phyloP scores from a whole-genome alignment of 2,113 vertebrate genomes.

The Melozone crissalis region DNA sequence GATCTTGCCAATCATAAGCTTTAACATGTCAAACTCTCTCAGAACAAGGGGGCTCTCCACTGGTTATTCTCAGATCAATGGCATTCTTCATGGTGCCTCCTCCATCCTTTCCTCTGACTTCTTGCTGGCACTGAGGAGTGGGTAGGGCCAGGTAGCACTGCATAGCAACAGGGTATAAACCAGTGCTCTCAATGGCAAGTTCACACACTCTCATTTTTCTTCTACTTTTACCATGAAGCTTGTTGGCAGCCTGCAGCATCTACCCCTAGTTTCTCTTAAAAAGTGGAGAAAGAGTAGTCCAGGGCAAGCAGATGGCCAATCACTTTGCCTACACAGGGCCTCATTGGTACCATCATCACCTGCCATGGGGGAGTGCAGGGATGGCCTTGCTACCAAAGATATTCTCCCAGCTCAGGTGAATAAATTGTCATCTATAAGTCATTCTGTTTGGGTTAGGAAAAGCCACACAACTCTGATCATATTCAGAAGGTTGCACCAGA shows the following conservation, averaged over 20 bases:
- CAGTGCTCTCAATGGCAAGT: neutral
- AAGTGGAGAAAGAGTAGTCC: neutral
- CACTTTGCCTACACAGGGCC: neutral
- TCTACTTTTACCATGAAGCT: neutral
- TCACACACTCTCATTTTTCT: neutral
- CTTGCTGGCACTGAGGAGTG: fast-evolving
- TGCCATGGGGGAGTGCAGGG: neutral
- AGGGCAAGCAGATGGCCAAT: neutral
- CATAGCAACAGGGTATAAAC: neutral
- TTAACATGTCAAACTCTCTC: neutral
- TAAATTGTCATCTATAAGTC: neutral
- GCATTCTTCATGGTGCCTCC: neutral
- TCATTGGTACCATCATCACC: neutral
- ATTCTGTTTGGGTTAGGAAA: neutral
- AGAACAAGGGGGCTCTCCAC: neutral
- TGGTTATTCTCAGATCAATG: neutral
- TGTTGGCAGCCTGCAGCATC: neutral
- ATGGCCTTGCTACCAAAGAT: neutral
- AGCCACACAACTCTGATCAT: neutral
- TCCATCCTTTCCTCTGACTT: neutral
- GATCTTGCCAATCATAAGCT: neutral
- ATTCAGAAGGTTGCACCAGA: neutral
- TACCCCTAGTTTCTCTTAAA: neutral
- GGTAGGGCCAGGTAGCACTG: too few relatives aligned
- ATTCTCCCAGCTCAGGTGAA: neutral